Base-by-base conservation (phyloP, 2,797 vertebrate species). In the Lindbergichthys nudifrons region DNA sequence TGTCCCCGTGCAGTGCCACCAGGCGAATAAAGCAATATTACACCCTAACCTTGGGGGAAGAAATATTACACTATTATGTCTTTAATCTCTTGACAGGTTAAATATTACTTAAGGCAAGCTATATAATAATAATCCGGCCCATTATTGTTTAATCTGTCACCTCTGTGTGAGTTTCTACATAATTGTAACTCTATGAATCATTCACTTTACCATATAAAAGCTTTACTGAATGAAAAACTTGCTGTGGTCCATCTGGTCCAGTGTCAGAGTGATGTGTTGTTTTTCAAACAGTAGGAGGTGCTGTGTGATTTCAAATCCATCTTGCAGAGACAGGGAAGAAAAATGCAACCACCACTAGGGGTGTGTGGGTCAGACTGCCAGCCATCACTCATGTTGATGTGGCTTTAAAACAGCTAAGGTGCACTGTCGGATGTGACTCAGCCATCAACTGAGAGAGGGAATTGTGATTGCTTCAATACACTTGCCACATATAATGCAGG, bases 241-340 rank as follows among this genome's bases (percentile, higher is more conserved):
- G 43, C 73, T 26, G 42, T 42, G 77, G 69, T 75, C 62, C 41
- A 68, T 57, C 45, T 46, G 75, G 47, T 70, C n/a, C 13, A 16
- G 59, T n/a, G 52, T 59, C 42, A 51, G 57, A 50, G 59, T 53
- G 46, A 77, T n/a, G 63, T 77, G 62, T 51, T 79, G 64, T 69
- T 77, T 82, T 71, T 84, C 65, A 69, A 87, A 91, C 93, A 91
- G 91, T 42, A 94, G 91, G 91, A 88, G 92, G 91, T 86, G 92
- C 90, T 93, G 81, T 89, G 83, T 81, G 85, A 90, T 88, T 78
- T 82, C 46, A 75, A 78, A 90, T 89, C 80, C 32, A 77, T 85
- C 69, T 58, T 56, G 43, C 53, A 77, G 69, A 52, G 74, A 74
- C 73, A 60, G 21, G 32, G 0, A 23, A 62, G 46, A 16, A 39